Conservation (phyloP, 2,888 invertebrate species). For the Cheilosia pagana region DNA sequence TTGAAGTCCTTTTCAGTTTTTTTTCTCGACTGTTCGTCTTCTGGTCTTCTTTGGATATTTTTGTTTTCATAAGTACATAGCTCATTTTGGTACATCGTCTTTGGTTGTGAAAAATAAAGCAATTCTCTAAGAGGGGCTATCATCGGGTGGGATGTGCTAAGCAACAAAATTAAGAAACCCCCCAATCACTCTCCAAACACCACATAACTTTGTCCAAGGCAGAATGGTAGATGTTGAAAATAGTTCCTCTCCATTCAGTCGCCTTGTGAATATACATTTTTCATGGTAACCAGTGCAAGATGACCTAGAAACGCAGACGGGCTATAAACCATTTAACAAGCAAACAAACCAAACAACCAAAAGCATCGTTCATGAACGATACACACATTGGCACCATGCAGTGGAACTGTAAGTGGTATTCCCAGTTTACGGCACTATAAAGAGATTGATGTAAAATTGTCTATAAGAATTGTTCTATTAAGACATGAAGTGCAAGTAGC, state of each 20-base stretch:
- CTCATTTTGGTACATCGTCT: constrained; percentile 10
- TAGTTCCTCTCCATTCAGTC: constrained; percentile 32
- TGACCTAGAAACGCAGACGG: constrained; percentile 63
- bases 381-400: constrained; percentile 40
- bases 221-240: constrained; percentile 7
- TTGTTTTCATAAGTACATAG: constrained; percentile 7
- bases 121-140: not conserved
- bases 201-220: constrained; percentile 16
- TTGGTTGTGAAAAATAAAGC: constrained; percentile 32
- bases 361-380: constrained; percentile 12
- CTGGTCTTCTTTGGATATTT: constrained; percentile 15
- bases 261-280: constrained; percentile 49
- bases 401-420: constrained; percentile 3
- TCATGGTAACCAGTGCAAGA: constrained; percentile 68
- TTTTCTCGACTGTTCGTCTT: not conserved
- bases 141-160: not conserved
- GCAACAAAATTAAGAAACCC: constrained; percentile 10
- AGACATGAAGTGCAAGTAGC: too few species aligned
- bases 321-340: constrained; percentile 61
- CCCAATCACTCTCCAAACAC: constrained; percentile 10
- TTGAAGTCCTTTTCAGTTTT: constrained; percentile 15
- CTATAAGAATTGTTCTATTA: too few species aligned
- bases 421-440: not conserved
- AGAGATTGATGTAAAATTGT: not conserved
- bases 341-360: constrained; percentile 24